Conservation (phyloP, 1,140 invertebrate genomes). For the Streblospio benedicti region DNA sequence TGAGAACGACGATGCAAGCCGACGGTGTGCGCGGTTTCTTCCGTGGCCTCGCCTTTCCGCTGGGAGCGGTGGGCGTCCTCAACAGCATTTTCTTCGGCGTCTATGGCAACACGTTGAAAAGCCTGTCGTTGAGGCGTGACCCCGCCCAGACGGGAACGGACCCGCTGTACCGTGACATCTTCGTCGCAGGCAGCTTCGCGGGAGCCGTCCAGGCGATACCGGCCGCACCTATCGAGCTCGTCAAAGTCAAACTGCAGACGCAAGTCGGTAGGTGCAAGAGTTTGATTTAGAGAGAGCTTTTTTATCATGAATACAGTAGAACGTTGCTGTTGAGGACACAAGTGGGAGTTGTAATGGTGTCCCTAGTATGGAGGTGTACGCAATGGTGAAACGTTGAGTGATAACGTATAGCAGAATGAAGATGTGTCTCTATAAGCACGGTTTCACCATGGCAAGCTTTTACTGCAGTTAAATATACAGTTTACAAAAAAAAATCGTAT, state of each 20-base stretch:
- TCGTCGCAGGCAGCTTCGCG: constrained; percentile 53
- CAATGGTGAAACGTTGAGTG: too few species aligned
- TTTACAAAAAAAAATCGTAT: too few species aligned
- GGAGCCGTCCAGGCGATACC: constrained; percentile 56
- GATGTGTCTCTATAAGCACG: too few species aligned
- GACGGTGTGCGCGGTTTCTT: constrained; percentile 63
- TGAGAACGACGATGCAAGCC: constrained; percentile 39
- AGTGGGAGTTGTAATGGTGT: too few species aligned
- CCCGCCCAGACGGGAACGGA: neutral
- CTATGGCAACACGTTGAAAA: constrained; percentile 55
- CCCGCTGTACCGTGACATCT: constrained; percentile 37
- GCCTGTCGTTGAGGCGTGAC: constrained; percentile 13
- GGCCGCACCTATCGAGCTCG: constrained; percentile 60
- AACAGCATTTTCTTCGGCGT: constrained; percentile 66
- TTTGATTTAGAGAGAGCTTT: too few species aligned
- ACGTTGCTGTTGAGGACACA: too few species aligned
- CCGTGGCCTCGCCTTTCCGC: constrained; percentile 61
- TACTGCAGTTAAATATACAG: too few species aligned
- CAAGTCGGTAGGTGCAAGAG: constrained; percentile 26
- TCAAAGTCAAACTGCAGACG: constrained; percentile 65
- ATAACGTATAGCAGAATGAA: too few species aligned
- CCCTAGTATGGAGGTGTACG: too few species aligned
- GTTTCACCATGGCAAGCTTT: too few species aligned
- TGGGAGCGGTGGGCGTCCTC: constrained; percentile 57
- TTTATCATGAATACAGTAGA: too few species aligned